These are phyloP conservation scores for Dasysyrphus albostriatus DNA, from an alignment of 2,888 invertebrate species.

Conservation along the genomic window DNA sequence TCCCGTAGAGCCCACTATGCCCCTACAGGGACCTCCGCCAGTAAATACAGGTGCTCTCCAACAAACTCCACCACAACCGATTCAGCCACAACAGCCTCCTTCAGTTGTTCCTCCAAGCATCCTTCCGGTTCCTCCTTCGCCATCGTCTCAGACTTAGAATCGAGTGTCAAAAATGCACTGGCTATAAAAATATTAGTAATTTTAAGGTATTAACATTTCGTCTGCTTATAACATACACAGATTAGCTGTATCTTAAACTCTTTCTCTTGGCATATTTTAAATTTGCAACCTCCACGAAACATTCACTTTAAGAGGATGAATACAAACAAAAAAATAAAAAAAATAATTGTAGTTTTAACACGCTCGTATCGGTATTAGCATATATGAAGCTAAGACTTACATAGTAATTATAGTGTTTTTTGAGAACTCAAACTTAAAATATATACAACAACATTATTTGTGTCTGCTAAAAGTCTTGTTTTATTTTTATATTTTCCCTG, in stretches of 20 bases:
- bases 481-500: not conserved
- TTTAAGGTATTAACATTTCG: slow-evolving; percentile 60
- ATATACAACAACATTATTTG: slow-evolving; percentile 48
- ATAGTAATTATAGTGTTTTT: slow-evolving; percentile 48
- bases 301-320: slow-evolving; percentile 32
- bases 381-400: slow-evolving; percentile 31
- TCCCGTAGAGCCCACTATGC: slow-evolving; percentile 77
- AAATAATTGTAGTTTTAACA: slow-evolving; percentile 14
- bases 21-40: slow-evolving; percentile 78
- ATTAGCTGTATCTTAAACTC: slow-evolving; percentile 34
- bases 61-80: slow-evolving; percentile 82
- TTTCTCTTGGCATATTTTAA: slow-evolving; percentile 20
- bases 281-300: slow-evolving; percentile 24
- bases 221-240: slow-evolving; percentile 39
- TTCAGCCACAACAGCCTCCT: slow-evolving; percentile 81
- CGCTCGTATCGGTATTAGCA: slow-evolving; percentile 30
- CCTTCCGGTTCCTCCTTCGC: slow-evolving; percentile 82
- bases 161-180: slow-evolving; percentile 28
- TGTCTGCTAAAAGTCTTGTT: slow-evolving; percentile 50
- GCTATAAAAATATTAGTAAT: slow-evolving; percentile 57
- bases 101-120: slow-evolving; percentile 84
- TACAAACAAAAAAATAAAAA: not conserved
- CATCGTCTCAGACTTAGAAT: slow-evolving; percentile 62
- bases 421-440: slow-evolving; percentile 54
- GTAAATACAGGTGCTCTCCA: slow-evolving; percentile 83